Evolutionary conservation across 2,113 vertebrate species (phyloP).

Genomic region (Dasyornis broadbenti): DNA sequence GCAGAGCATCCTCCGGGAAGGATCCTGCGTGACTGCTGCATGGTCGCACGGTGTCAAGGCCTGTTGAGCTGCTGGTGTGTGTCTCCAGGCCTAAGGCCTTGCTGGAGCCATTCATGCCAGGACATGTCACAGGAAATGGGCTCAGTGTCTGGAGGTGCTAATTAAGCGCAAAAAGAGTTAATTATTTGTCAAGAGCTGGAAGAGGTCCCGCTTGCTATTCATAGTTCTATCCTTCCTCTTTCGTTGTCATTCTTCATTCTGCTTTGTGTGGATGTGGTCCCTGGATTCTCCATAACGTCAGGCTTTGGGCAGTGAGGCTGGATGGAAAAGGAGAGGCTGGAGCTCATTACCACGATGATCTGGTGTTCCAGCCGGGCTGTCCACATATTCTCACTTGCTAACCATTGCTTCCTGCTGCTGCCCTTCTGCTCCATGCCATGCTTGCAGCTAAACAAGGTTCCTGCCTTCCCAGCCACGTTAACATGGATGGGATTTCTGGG

Average conservation of each 20-base stretch:
- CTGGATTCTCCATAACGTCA: not conserved
- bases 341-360: not conserved
- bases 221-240: not conserved
- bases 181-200: not conserved
- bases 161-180: not conserved
- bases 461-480: accelerated
- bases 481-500: not conserved
- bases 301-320: not conserved
- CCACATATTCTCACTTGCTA: not conserved
- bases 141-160: not conserved
- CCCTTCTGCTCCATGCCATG: not conserved
- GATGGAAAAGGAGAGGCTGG: not conserved
- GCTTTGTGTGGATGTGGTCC: too few species aligned
- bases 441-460: not conserved
- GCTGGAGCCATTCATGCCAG: not conserved
- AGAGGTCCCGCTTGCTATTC: not conserved
- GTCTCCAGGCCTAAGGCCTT: not conserved
- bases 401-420: not conserved
- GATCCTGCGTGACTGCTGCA: accelerated
- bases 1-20: not conserved
- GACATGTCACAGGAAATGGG: not conserved
- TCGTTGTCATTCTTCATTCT: not conserved
- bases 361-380: not conserved
- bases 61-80: not conserved
- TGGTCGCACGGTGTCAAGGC: accelerated